Base-by-base conservation (phyloP, 2,888 invertebrate species). In the Sarcophaga carnaria region DNA sequence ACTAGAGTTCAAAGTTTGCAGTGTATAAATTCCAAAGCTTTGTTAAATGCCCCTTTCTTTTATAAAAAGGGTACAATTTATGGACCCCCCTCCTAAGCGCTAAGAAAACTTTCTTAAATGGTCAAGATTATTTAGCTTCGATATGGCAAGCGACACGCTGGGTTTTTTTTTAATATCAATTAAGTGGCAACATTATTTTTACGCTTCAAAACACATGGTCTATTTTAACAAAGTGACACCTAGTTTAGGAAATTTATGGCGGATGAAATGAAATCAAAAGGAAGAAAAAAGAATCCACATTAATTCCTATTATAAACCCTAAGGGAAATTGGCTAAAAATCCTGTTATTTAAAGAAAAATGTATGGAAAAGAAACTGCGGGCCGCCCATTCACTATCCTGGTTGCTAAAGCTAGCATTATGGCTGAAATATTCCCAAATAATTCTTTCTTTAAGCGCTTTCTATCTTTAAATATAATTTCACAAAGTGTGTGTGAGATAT, bases 11-110 rank as follows among this genome's bases (percentile, higher is more conserved):
- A 62, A 76, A 67, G 67, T 82, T 71, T 71, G 62, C 63, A 80
- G 79, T 60, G 47, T 17, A 86, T 82, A 76, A 66, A 79, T 82
- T 71, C 49, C 47, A 78, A 85, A 49, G 78, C 59, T 75, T 69
- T 22, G 14, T 62, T 20, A 2, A 17, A 66, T 12, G 27, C 66
- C 25, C 72, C 72, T 72, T 45, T 78, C 72, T 27, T 12, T 8
- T 12, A 5, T 4, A 10, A 54, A 71, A 63, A 25, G 10, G 71
- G 14, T 67, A 10, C 70, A 49, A 81, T 81, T 75, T 81, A 69
- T 75, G 20, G 60, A n/a, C 60, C 45, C 25, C 37, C 64, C 20
- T 14, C 6, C 17, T 27, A 4, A 27, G 6, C 1, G 37, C 12
- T n/a, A 22, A 60, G 49, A 72, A 66, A 67, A 66, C 47, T 54